Evolutionary conservation across 2,797 vertebrate genomes (phyloP).

Genomic region (Phoebastria nigripes): DNA sequence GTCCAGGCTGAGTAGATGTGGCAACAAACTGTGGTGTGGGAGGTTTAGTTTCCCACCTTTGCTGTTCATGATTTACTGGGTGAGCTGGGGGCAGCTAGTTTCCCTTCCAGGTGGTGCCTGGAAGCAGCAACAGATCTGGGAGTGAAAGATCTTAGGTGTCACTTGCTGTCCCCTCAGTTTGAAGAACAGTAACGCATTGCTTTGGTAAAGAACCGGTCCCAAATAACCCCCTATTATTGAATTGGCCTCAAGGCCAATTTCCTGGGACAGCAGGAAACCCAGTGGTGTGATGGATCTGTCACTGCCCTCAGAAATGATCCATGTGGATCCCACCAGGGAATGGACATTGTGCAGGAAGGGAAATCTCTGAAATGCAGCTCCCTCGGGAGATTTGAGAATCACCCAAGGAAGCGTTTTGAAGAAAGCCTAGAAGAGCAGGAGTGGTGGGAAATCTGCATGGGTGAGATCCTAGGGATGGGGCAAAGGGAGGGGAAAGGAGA

Average conservation of each 20-base stretch:
- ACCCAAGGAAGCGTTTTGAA: not conserved
- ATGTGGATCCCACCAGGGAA: not conserved
- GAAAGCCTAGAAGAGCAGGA: not conserved
- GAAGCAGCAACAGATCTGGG: not conserved
- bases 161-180: not conserved
- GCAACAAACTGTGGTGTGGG: not conserved
- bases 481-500: not conserved
- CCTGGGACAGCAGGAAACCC: not conserved
- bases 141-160: not conserved
- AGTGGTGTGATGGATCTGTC: not conserved
- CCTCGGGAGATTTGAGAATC: not conserved
- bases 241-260: not conserved
- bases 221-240: not conserved
- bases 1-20: not conserved
- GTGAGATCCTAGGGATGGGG: not conserved
- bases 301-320: not conserved
- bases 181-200: not conserved
- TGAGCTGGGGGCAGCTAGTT: not conserved
- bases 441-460: not conserved
- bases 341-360: not conserved
- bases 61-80: not conserved
- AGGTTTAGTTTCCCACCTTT: not conserved
- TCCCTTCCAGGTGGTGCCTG: not conserved
- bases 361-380: not conserved
- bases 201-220: not conserved